Evolutionary conservation across 2,888 invertebrate genomes (phyloP).

Genomic region (Pandemis cinnamomeana): DNA sequence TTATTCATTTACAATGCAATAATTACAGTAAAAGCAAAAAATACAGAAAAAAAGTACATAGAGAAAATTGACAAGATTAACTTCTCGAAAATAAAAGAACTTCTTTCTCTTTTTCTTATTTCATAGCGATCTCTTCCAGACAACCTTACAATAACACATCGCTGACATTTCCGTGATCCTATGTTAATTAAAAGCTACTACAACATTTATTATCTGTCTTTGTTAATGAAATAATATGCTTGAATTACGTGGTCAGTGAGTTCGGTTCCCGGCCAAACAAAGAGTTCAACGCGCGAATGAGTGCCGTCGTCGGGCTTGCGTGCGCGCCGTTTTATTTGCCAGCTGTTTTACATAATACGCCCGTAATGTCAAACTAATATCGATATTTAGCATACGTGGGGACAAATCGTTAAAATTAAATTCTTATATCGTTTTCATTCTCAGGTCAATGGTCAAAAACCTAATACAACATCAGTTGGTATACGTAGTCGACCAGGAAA

Average conservation of each 20-base stretch:
- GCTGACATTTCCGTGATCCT: neutral
- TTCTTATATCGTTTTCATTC: neutral
- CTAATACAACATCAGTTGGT: neutral
- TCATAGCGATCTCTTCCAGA: too few relatives aligned
- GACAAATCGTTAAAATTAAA: neutral
- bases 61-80: too few relatives aligned
- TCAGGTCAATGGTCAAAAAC: neutral
- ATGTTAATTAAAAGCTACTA: neutral
- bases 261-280: slow-evolving; percentile 45
- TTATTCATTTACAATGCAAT: too few relatives aligned
- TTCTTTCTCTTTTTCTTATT: too few relatives aligned
- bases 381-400: slow-evolving; percentile 10
- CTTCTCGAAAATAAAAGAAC: too few relatives aligned
- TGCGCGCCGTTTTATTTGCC: slow-evolving; percentile 22
- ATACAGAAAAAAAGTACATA: too few relatives aligned
- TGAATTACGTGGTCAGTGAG: neutral
- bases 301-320: slow-evolving; percentile 32
- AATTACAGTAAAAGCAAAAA: neutral
- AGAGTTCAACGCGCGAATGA: slow-evolving; percentile 68
- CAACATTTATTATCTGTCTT: neutral
- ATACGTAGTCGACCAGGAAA: too few relatives aligned
- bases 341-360: slow-evolving; percentile 22
- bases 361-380: slow-evolving; percentile 30
- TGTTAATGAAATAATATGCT: neutral
- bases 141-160: neutral